phyloP scores from a whole-genome alignment of 2,797 vertebrate genomes.

The Ceryle rudis region DNA sequence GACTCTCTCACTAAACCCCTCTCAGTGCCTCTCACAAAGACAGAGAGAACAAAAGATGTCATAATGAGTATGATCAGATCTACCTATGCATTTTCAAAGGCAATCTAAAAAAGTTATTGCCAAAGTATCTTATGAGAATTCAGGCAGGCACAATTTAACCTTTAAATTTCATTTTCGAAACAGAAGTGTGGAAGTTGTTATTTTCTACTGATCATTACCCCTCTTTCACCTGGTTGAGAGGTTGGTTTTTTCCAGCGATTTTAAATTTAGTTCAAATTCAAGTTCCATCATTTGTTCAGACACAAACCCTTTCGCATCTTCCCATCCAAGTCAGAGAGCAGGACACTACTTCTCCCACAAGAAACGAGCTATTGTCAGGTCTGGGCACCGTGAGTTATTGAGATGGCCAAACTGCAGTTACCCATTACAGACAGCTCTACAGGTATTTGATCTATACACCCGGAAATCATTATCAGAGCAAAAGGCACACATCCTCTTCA shows the following conservation, averaged over 20 bases:
- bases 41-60: neutral
- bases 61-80: neutral
- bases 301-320: neutral
- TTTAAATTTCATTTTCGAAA: neutral
- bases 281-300: neutral
- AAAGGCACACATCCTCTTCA: neutral
- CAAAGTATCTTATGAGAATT: neutral
- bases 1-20: neutral
- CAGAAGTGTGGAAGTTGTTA: neutral
- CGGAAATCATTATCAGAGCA: slow-evolving; percentile 34
- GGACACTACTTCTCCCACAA: neutral
- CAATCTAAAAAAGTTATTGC: neutral
- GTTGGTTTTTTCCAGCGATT: neutral
- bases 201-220: neutral
- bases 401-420: neutral
- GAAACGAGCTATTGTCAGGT: neutral
- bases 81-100: neutral
- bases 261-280: neutral
- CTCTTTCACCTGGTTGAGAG: neutral
- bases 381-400: neutral
- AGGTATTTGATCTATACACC: neutral
- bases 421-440: neutral
- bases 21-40: neutral
- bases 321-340: neutral
- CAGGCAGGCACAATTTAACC: fast-evolving